phyloP scores from a whole-genome alignment of 92 coral and sea anemone genomes.

The Plumapathes pennacea region DNA sequence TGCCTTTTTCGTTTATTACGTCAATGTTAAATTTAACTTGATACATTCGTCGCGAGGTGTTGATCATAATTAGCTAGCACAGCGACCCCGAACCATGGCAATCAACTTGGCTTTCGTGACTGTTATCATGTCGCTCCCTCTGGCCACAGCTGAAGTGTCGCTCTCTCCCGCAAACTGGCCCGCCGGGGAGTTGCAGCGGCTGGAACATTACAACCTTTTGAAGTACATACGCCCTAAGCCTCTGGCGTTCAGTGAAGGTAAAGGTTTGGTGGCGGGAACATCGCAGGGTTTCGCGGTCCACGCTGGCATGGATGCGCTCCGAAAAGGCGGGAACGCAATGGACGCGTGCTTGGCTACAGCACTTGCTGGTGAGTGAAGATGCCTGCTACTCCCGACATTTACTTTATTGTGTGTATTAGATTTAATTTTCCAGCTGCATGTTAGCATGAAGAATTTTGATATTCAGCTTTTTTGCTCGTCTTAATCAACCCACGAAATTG shows the following conservation, averaged over 20 bases:
- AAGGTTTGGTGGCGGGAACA: conserved; percentile 70
- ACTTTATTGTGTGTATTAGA: no score
- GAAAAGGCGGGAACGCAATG: conserved; percentile 80
- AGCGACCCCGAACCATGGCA: no score
- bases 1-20: no score
- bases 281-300: conserved; percentile 76
- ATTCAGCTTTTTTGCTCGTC: no score
- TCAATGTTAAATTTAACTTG: no score
- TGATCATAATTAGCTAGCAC: no score
- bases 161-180: conserved; percentile 73
- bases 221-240: conserved; percentile 55
- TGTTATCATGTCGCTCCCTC: neutral
- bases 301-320: conserved; percentile 71
- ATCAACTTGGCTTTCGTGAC: no score
- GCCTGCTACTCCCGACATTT: no score
- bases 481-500: no score
- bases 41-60: no score
- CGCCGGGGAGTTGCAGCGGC: conserved; percentile 43
- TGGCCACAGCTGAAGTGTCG: conserved; percentile 5
- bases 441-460: no score
- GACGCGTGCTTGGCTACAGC: conserved; percentile 84
- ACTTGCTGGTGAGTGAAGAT: conserved; percentile 43
- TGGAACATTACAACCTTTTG: conserved; percentile 43
- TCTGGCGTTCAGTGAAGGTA: conserved; percentile 55
- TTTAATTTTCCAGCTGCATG: no score